Base-by-base conservation (phyloP, 2,888 invertebrate species). In the Coenonympha glycerion region DNA sequence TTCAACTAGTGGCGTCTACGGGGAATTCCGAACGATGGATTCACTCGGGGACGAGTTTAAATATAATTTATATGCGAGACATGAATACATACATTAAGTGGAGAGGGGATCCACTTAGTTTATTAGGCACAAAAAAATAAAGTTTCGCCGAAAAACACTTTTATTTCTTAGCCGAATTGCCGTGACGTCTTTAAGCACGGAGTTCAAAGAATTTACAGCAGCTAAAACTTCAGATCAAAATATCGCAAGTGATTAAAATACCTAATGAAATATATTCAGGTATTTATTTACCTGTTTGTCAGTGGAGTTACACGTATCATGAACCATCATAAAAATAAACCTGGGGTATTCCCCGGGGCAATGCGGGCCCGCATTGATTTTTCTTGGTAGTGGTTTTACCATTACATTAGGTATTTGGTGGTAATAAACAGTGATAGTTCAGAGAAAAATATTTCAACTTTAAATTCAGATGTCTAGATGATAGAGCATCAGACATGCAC, bases 41-140 rank as follows among this genome's bases (percentile, higher is more conserved):
- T 39, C 24, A n/a, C n/a, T n/a, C n/a, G n/a, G n/a, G n/a, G n/a
- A n/a, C n/a, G n/a, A 15, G 13, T 36, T 21, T 3, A 9, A 39
- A 39, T 24, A 16, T 13, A 39, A 39, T 39, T 24, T 15, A 24
- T 24, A 39, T 39, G 22, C 39, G 15, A 39, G 22, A 39, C 39
- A 22, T 39, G 39, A 22, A 24, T 39, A 15, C 37, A n/a, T 19
- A 8, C n/a, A n/a, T 8, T 21, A 13, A 22, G 18, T 6, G 8
- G 15, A 36, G 2, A 6, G n/a, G 13, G 9, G 9, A 21, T 15
- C 24, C 9, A 24, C 39, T 15, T 39, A 24, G 6, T 2, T n/a
- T 6, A 24, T 8, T 24, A 2, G 9, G 24, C 4, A 9, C 2
- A 8, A 4, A 24, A n/a, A 6, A 24, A 4, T 6, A 4, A 9